A percentile compares a stretch with the other conserved stretches of the same genome.
Conservation (phyloP, 2,888 invertebrate species). For the Minunthozetes semirufus region DNA sequence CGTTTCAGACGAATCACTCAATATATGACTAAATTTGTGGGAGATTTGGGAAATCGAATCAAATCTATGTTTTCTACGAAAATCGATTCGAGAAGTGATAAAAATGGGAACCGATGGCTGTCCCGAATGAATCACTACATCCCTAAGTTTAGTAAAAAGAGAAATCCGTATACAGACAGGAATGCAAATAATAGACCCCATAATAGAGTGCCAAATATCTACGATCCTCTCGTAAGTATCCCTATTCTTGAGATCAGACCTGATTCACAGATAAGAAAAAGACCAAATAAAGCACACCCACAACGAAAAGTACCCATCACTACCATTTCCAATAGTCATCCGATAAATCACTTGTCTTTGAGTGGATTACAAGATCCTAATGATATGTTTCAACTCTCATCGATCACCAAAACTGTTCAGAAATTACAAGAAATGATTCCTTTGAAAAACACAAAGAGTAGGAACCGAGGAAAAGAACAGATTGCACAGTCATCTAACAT, state of each 20-base stretch:
- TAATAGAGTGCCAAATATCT: background rate
- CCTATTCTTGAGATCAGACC: slow-evolving; percentile 27
- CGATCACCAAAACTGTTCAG: background rate
- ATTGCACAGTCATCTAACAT: no score
- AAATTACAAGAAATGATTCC: slow-evolving; percentile 4
- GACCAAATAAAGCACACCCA: background rate
- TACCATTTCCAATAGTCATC: background rate
- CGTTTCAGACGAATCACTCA: background rate
- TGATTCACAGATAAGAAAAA: background rate
- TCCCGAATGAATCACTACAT: slow-evolving; percentile 2
- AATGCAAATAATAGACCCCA: background rate
- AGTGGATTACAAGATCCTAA: background rate
- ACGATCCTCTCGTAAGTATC: slow-evolving; percentile 12
- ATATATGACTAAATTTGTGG: slow-evolving; percentile 31
- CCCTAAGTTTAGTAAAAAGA: slow-evolving; percentile 1
- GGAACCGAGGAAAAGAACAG: background rate
- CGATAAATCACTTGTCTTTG: background rate
- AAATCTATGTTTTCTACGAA: slow-evolving; percentile 13
- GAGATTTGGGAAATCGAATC: slow-evolving; percentile 18
- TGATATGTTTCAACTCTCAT: background rate
- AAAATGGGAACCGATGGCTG: background rate
- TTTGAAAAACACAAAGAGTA: background rate
- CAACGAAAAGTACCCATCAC: background rate
- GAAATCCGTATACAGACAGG: background rate
- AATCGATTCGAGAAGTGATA: slow-evolving; percentile 5